Conservation (phyloP, 2,113 vertebrate species). For the Fulica atra region DNA sequence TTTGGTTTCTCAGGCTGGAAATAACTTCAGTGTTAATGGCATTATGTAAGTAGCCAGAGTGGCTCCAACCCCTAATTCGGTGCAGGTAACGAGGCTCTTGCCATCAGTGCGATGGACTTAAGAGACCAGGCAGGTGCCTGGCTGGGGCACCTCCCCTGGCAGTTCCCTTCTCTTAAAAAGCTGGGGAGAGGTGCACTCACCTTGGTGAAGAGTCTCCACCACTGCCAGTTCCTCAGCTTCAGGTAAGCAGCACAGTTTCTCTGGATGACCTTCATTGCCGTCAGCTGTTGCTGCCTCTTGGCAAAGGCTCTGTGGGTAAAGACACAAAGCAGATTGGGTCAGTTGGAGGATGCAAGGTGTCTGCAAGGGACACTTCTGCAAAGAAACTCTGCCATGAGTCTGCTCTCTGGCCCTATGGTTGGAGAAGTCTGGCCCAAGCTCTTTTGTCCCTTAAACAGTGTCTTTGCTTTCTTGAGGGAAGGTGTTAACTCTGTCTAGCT, state of each 20-base stretch:
- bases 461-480: not conserved
- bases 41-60: not conserved
- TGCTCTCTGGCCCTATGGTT: not conserved
- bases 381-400: not conserved
- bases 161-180: not conserved
- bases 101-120: not conserved
- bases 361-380: not conserved
- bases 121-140: not conserved
- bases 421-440: not conserved
- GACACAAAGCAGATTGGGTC: not conserved
- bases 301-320: constrained; percentile 83
- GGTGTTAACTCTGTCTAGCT: not conserved
- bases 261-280: constrained; percentile 95
- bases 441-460: not conserved
- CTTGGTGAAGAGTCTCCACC: constrained; percentile 98
- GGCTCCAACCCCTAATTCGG: not conserved
- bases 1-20: not conserved
- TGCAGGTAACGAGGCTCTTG: not conserved
- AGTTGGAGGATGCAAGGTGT: not conserved
- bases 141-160: not conserved
- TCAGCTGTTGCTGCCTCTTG: constrained; percentile 93
- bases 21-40: not conserved
- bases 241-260: constrained; percentile 95
- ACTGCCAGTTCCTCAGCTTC: constrained; percentile 95
- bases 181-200: constrained; percentile 63